Evolutionary conservation across 2,888 invertebrate genomes (phyloP).

Genomic region (Caenorhabditis sp.): DNA sequence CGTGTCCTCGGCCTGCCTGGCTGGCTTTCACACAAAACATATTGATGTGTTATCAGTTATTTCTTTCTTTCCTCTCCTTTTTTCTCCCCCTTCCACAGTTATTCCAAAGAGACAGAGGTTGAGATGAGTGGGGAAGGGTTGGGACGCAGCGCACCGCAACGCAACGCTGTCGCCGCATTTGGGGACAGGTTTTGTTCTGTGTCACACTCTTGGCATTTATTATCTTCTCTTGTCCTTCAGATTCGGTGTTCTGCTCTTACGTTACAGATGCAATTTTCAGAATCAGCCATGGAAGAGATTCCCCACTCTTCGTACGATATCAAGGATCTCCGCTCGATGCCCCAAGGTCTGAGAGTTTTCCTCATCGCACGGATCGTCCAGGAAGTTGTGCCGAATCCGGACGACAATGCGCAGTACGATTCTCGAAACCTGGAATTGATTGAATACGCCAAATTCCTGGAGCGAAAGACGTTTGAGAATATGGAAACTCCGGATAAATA

Average conservation of each 20-base stretch:
- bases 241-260: too few relatives aligned
- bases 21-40: neutral
- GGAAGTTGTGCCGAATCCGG: conserved; percentile 16
- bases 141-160: neutral
- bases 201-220: too few relatives aligned
- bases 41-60: neutral
- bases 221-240: too few relatives aligned
- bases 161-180: too few relatives aligned
- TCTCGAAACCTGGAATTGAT: conserved; percentile 9
- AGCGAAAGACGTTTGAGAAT: conserved; percentile 13
- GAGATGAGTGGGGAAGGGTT: neutral
- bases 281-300: too few relatives aligned
- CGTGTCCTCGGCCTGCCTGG: too few relatives aligned
- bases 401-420: conserved; percentile 6
- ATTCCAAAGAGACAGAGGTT: neutral
- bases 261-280: too few relatives aligned
- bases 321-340: neutral
- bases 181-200: too few relatives aligned
- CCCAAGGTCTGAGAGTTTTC: neutral
- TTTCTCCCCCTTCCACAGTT: neutral
- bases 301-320: neutral
- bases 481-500: conserved; percentile 14
- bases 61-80: neutral
- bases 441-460: conserved; percentile 22
- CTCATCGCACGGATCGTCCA: neutral